These are phyloP conservation scores for Phrynosoma platyrhinos DNA, from an alignment of 2,113 vertebrate genomes.

Conservation along the genomic window DNA sequence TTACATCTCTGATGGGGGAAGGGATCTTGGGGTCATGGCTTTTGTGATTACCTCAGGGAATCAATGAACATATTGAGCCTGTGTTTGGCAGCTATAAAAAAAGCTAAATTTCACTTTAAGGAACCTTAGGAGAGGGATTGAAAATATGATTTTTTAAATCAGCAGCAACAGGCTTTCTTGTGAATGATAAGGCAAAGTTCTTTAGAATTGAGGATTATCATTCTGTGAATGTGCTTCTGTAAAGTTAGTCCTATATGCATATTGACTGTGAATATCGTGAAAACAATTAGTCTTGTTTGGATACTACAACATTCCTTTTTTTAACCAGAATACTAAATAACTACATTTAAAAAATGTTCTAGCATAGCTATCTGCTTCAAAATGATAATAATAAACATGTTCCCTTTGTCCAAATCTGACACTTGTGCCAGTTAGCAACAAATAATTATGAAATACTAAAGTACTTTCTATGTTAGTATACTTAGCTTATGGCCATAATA, in stretches of 20 bases:
- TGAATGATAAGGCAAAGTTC: too few relatives aligned
- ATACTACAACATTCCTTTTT: too few relatives aligned
- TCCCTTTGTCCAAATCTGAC: neutral
- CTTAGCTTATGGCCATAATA: too few relatives aligned
- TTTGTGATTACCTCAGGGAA: neutral
- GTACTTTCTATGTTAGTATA: neutral
- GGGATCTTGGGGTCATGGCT: neutral
- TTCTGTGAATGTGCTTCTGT: too few relatives aligned
- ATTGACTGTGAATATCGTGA: neutral
- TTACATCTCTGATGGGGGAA: neutral
- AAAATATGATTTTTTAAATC: neutral
- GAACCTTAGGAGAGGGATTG: neutral
- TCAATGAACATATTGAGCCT: neutral
- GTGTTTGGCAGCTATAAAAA: neutral
- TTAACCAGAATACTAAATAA: neutral
- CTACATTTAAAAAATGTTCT: neutral
- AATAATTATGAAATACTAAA: neutral
- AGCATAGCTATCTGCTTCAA: too few relatives aligned
- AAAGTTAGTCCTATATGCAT: neutral
- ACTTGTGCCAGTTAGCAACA: neutral
- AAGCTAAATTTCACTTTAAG: neutral
- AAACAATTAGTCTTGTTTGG: neutral
- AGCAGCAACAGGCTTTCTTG: too few relatives aligned
- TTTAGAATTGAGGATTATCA: too few relatives aligned
- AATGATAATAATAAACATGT: neutral